Base-by-base conservation (phyloP, 2,888 invertebrate species). In the Melanostoma scalare region DNA sequence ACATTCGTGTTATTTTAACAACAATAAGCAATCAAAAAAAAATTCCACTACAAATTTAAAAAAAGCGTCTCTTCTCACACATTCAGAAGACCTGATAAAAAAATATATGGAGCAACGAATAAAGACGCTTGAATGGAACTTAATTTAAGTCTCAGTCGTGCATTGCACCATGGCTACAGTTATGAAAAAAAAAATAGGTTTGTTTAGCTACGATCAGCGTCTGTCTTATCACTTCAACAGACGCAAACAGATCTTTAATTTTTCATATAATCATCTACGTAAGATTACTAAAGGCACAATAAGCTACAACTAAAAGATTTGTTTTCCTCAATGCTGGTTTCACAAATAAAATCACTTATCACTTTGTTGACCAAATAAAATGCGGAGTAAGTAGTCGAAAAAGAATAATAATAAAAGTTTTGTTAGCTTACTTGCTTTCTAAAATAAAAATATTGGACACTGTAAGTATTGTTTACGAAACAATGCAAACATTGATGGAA, bases 301-400 rank as follows among this genome's bases (percentile, higher is more conserved):
- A 53, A 68, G 67, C 58, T 48, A 38, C 58, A 38, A 33, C 68
- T 53, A 31, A 56, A 55, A 36, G 38, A n/a, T n/a, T 44, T 8
- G n/a, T 44, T 44, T 8, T 44, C n/a, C n/a, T 44, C 3, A n/a
- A 1, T 44, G 8, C n/a, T 44, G 9, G 6, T 44, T 44, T 44
- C 8, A 44, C 20, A 67, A 56, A 60, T 52, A 31, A 52, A 55
- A 55, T 55, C 63, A 76, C 55, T 63, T 71, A 77, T 77, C 76
- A 77, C 61, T 56, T 63, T 63, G 76, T 63, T 73, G 63, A 56
- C 73, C 56, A 73, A 73, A 73, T 73, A 48, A 48, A 40, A 73
- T 48, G 35, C 38, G 56, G 40, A 73, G 48, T 48, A 71, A 55
- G 69, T 63, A 36, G 52, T 56, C 10, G 42, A 31, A 63, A 42